These are phyloP conservation scores for Euwallacea similis DNA, from an alignment of 1,140 invertebrate genomes.

Conservation along the genomic window DNA sequence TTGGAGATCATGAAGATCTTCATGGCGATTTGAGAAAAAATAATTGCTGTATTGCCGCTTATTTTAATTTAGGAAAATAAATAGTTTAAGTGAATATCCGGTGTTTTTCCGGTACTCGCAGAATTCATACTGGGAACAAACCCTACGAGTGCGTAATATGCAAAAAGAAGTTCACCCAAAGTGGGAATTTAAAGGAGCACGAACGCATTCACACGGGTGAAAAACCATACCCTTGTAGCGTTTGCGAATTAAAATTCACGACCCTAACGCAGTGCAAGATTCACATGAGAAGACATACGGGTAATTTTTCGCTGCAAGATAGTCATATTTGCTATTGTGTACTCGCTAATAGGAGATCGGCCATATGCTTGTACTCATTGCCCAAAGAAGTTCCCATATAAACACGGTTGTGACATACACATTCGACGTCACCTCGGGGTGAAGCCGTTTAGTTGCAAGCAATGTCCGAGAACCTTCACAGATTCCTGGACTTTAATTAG, in stretches of 20 bases:
- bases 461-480: slow-evolving; percentile 60
- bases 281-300: slow-evolving; percentile 64
- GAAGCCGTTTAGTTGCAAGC: slow-evolving; percentile 67
- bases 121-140: slow-evolving; percentile 61
- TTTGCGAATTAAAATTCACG: slow-evolving; percentile 71
- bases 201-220: slow-evolving; percentile 64
- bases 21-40: no score
- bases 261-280: slow-evolving; percentile 69
- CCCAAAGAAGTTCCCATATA: slow-evolving; percentile 63
- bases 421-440: slow-evolving; percentile 65
- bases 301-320: slow-evolving; percentile 49
- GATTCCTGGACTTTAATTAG: slow-evolving; percentile 70
- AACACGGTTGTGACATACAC: slow-evolving; percentile 66
- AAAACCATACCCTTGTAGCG: slow-evolving; percentile 65
- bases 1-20: no score
- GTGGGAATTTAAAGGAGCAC: slow-evolving; percentile 64
- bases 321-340: not conserved
- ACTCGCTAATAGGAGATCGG: slow-evolving; percentile 52
- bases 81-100: not conserved
- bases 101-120: slow-evolving; percentile 6
- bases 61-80: not conserved
- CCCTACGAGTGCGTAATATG: slow-evolving; percentile 65
- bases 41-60: no score
- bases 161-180: slow-evolving; percentile 64
- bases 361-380: slow-evolving; percentile 66